Conservation (phyloP, 2,888 invertebrate species). For the Drosophila prolongata region DNA sequence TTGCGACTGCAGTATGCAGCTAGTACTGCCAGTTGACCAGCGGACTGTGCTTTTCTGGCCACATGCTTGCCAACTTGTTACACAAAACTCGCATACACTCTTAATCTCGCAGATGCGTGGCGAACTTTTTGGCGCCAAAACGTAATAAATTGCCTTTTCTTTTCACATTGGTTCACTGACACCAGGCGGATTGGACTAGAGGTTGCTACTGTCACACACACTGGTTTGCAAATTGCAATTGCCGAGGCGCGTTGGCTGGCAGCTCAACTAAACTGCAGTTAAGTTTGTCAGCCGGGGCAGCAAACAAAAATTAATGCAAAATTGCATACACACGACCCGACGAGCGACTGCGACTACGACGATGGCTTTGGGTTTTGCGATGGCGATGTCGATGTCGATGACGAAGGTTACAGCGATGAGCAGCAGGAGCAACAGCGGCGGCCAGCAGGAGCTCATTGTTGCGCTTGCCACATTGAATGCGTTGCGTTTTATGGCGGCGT, state of each 20-base stretch:
- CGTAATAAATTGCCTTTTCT: slow-evolving; percentile 42
- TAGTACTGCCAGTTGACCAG: slow-evolving; percentile 4
- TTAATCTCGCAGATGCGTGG: slow-evolving; percentile 25
- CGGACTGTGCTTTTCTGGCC: slow-evolving; percentile 13
- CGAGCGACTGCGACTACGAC: slow-evolving; percentile 30
- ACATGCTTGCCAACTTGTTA: slow-evolving; percentile 68
- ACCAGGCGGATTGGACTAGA: slow-evolving; percentile 2
- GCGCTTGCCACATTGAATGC: slow-evolving; percentile 81
- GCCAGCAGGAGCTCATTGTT: slow-evolving; percentile 74
- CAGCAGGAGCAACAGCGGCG: slow-evolving; percentile 37
- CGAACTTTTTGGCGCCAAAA: slow-evolving; percentile 70
- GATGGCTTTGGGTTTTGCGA: slow-evolving; percentile 6
- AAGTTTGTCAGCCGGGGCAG: slow-evolving; percentile 59
- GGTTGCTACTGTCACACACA: neutral
- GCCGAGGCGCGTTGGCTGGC: slow-evolving; percentile 33
- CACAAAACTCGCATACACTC: slow-evolving; percentile 32
- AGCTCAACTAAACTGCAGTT: slow-evolving; percentile 74
- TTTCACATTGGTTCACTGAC: slow-evolving; percentile 38
- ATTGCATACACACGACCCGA: slow-evolving; percentile 75
- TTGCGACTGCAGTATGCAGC: neutral
- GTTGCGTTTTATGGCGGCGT: slow-evolving; percentile 79
- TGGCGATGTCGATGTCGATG: slow-evolving; percentile 6
- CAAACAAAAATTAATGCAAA: slow-evolving; percentile 75
- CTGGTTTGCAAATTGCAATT: neutral
- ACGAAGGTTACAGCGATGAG: slow-evolving; percentile 19